A percentile compares a stretch with the other conserved stretches of the same genome.
Conservation (phyloP, 2,797 vertebrate genomes). For the Adelosebastes latens region DNA sequence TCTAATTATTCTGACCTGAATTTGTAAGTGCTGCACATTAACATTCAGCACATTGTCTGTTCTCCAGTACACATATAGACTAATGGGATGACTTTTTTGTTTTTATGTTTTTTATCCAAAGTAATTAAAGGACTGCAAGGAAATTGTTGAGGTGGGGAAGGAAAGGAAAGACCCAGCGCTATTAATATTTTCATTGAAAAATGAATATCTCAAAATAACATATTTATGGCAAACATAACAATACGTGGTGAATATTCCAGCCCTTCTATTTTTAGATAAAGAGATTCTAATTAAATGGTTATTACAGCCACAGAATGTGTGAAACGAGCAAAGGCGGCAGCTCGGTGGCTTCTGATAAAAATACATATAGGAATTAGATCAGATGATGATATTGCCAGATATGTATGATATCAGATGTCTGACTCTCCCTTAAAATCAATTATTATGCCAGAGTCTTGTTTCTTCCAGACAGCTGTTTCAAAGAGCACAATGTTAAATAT, state of each 20-base stretch:
- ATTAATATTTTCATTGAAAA: not conserved
- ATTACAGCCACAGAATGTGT: not conserved
- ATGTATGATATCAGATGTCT: not conserved
- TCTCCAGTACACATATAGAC: not conserved
- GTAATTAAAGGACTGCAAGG: not conserved
- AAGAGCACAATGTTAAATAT: not conserved
- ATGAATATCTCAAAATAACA: not conserved
- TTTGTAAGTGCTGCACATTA: constrained; percentile 6
- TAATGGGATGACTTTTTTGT: not conserved
- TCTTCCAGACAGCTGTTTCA: not conserved
- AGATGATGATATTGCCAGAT: not conserved
- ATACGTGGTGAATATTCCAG: not conserved
- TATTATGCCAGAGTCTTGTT: not conserved
- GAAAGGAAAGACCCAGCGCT: not conserved
- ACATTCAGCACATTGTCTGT: not conserved
- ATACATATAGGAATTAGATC: not conserved
- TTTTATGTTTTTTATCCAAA: not conserved
- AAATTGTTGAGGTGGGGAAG: not conserved
- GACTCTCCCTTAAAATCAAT: not conserved
- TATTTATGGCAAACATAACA: not conserved
- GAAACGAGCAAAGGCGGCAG: not conserved
- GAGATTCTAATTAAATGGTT: not conserved
- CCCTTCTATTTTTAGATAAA: not conserved
- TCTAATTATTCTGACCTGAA: constrained; percentile 29
- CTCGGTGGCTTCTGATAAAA: not conserved